Evolutionary conservation across 2,113 vertebrate genomes (phyloP), one percentile per base, ranked within the genome.

Genomic region (Agapornis roseicollis): DNA sequence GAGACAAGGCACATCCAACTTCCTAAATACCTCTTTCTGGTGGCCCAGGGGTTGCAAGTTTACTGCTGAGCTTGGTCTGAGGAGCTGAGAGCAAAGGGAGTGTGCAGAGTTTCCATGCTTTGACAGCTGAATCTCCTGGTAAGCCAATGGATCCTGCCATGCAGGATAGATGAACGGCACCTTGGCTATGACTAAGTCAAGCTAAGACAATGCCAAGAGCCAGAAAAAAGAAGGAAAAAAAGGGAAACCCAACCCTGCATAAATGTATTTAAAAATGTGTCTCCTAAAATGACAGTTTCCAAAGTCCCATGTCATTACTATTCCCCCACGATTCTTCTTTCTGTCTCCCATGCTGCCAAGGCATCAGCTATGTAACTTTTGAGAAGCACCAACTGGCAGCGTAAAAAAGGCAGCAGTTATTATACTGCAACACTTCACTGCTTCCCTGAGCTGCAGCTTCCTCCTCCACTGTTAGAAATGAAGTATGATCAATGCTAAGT

Each of bases 401-500:
- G 0, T 50, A 50, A 58, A 91, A 86, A 93, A 41, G 89, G 88
- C 64, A 9, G n/a, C 53, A 46, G 90, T 72, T 94, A 91, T 94
- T 92, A 84, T 81, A 80, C 3, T 56, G 85, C 65, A 85, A 92
- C 81, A 86, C 88, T 77, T 86, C 66, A 72, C 79, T 90, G 94
- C 91, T 92, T 85, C 58, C 80, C 84, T 78, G 72, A 94, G 81
- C 84, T 84, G 66, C 68, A 88, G 83, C 71, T 93, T 89, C 88
- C 76, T 91, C 89, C 61, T 93, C 72, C 63, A 72, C 80, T 82
- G 76, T 85, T 93, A 69, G 77, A 92, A 88, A 37, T 49, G 33
- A 82, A 94, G 81, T 41, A 78, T 8, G n/a, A 95, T 96, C 91
- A 77, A 95, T 95, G 95, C 64, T 95, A 95, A 97, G 93, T 97